Evolutionary conservation across 2,797 vertebrate species (phyloP), one percentile per base, ranked within the genome.

Genomic region (Galagoides demidoff): DNA sequence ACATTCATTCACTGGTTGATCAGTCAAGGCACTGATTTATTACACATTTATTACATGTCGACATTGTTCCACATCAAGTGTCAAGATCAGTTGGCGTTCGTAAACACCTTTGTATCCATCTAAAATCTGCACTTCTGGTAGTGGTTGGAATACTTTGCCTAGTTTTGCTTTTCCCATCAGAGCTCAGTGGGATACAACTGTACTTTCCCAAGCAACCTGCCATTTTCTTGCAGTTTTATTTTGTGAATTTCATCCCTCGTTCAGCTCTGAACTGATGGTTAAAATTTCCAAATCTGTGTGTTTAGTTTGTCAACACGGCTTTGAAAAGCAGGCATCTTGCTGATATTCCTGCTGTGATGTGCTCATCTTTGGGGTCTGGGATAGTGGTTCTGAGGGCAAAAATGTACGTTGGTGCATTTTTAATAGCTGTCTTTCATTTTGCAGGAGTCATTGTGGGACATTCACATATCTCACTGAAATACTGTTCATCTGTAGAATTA

Each of bases 261-360:
- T 96, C 43, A 90, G 23, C 77, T 92, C 85, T 85, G 79, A 88
- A 59, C 76, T 85, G 77, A 81, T 57, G 34, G 52, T 55, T 92
- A 85, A 93, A 83, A 77, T 94, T 92, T 96, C 68, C 57, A 87
- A 90, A 88, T 88, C 79, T 85, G 27, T 74, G 39, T 96, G 55
- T 86, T 96, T 73, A 3, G 22, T 96, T 92, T 92, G 86, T 95
- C 90, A 94, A 70, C 66, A 89, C 10, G 22, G 84, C 63, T 85
- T 93, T 92, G 84, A 74, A 96, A 96, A 91, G 19, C 79, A 73
- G 14, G 43, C 49, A 19, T 88, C 90, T 94, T 66, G 49, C 27
- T 79, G 61, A 37, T 86, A 39, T 52, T 86, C 82, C 87, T 92
- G 34, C 82, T 85, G 68, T 57, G 39, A 57, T 49, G 8, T 31